phyloP scores from a whole-genome alignment of 2,113 vertebrate species.

The Chloropsis hardwickii region DNA sequence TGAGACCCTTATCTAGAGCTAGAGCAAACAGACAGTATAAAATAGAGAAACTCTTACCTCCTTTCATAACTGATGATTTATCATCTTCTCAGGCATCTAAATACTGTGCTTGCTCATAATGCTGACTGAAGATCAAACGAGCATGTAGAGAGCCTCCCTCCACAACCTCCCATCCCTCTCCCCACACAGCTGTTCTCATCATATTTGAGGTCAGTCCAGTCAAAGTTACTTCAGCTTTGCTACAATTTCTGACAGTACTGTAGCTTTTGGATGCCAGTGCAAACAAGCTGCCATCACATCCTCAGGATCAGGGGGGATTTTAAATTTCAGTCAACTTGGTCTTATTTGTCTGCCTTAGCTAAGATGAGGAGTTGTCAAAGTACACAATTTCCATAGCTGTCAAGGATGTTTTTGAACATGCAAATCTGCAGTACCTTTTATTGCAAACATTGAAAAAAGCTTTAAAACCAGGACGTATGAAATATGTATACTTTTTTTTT shows the following conservation, averaged over 20 bases:
- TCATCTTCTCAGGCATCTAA: background rate
- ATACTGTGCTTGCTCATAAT: conserved; percentile 7
- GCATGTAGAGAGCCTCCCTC: background rate
- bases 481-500: conserved; percentile 39
- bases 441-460: conserved; percentile 54
- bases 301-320: conserved; percentile 36
- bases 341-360: conserved; percentile 62
- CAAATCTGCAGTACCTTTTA: conserved; percentile 57
- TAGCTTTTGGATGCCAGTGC: conserved; percentile 28
- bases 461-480: conserved; percentile 53
- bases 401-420: conserved; percentile 62
- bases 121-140: conserved; percentile 44
- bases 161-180: background rate
- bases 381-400: conserved; percentile 64
- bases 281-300: conserved; percentile 51
- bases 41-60: background rate
- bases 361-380: conserved; percentile 60
- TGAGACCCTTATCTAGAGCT: background rate
- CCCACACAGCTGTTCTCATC: conserved; percentile 13
- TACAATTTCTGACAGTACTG: conserved; percentile 41
- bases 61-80: conserved; percentile 16
- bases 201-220: conserved; percentile 48
- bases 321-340: conserved; percentile 55
- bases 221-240: conserved; percentile 26
- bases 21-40: background rate